Base-by-base conservation (phyloP, 2,797 vertebrate species). In the Parauchenoglanis punctatus region DNA sequence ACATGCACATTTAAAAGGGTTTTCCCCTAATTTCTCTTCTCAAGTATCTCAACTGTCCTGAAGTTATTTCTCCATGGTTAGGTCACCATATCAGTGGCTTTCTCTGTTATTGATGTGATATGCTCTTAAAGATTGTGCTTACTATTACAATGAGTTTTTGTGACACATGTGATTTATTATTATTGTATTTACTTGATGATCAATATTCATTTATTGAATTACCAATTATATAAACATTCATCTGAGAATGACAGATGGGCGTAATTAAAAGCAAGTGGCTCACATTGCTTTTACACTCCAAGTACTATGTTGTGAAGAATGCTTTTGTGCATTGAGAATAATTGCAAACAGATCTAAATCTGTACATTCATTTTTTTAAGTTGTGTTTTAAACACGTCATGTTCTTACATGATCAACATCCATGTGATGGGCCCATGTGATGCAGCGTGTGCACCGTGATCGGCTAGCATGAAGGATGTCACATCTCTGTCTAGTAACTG, bases 211-310 rank as follows among this genome's bases (percentile, higher is more conserved):
- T 81, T 59, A 63, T 40, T 81, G 46, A 65, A 28, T 54, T 54
- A 72, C 13, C 54, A 58, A 86, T 87, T 89, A 72, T 80, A 85
- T 86, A 89, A 89, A 76, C 77, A 81, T 83, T 75, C 25, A 40
- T 54, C 78, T 81, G 78, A 86, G 82, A 76, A 77, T 78, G 58
- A 72, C 46, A 86, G 75, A 88, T 72, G 81, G 77, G 80, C 11
- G 52, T 82, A 86, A 89, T 88, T 83, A 75, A 86, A 89, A 88
- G 52, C 75, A 91, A 88, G 87, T 85, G 73, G 61, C 52, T 75
- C 49, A 31, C 67, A 20, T 46, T 81, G 52, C 80, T 86, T 75
- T 85, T 82, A 88, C 73, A 84, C 17, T 86, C 85, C 87, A 52
- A 31, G 82, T 44, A 28, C n/a, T 72, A 87, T 61, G 46, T 65